Conservation (phyloP, 2,797 vertebrate species). For the Chelon labrosus region DNA sequence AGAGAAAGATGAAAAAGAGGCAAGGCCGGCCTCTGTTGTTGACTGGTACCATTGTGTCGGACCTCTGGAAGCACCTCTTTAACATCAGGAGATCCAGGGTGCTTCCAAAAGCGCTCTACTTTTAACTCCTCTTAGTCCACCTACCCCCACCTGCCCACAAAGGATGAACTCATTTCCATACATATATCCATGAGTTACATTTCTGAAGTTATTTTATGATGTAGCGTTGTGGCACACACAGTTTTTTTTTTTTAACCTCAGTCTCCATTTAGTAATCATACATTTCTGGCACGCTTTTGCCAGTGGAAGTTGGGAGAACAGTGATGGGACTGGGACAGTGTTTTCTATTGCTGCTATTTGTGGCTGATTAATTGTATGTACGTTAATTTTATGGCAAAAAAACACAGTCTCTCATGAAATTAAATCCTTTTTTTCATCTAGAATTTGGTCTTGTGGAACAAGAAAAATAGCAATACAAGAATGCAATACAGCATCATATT, state of each 20-base stretch:
- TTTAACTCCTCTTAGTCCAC: constrained; percentile 62
- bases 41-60: constrained; percentile 79
- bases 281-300: constrained; percentile 10
- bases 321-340: too few species aligned
- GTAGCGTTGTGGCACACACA: not conserved
- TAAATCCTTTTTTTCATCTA: too few species aligned
- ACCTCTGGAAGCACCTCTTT: constrained; percentile 78
- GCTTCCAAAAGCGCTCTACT: constrained; percentile 71
- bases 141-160: constrained; percentile 7
- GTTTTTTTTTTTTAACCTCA: not conserved
- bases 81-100: constrained; percentile 65
- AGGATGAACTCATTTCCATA: constrained; percentile 26
- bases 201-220: not conserved
- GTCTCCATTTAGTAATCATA: not conserved
- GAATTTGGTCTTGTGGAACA: too few species aligned
- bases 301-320: not conserved
- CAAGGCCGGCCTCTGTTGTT: constrained; percentile 66
- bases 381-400: too few species aligned
- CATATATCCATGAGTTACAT: constrained; percentile 15
- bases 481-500: not conserved
- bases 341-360: too few species aligned
- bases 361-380: too few species aligned
- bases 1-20: constrained; percentile 44
- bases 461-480: not conserved
- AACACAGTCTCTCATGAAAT: too few species aligned